Evolutionary conservation across 2,797 vertebrate genomes (phyloP).

Genomic region (Sardinella longiceps): DNA sequence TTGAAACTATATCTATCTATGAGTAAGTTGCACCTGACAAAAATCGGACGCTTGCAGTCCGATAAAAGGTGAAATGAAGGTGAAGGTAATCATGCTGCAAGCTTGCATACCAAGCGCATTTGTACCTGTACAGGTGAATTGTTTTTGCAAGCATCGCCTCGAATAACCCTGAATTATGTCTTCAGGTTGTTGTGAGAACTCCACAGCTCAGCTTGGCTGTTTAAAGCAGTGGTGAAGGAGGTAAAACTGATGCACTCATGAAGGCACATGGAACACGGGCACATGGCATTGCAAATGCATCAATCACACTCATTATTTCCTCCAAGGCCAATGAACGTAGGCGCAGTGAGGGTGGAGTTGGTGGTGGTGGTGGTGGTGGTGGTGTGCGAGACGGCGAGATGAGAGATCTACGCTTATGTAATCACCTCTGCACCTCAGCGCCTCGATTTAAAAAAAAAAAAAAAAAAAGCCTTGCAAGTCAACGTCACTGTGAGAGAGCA

Average conservation of each 20-base stretch:
- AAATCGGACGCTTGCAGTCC: background rate
- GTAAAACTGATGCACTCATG: slow-evolving; percentile 15
- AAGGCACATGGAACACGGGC: too few species aligned
- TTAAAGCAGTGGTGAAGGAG: background rate
- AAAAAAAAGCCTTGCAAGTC: too few species aligned
- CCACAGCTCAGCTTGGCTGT: background rate
- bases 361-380: background rate
- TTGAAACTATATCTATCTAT: too few species aligned
- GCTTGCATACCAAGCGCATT: background rate
- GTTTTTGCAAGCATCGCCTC: background rate
- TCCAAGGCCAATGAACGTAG: slow-evolving; percentile 61
- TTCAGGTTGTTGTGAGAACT: background rate
- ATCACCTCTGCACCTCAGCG: slow-evolving; percentile 58
- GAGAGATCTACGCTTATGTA: slow-evolving; percentile 71
- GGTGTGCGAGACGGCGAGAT: slow-evolving; percentile 45
- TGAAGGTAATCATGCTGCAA: background rate
- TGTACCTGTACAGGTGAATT: background rate
- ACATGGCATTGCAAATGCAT: slow-evolving; percentile 52
- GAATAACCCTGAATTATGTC: background rate
- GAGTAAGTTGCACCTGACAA: background rate
- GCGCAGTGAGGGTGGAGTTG: slow-evolving; percentile 26
- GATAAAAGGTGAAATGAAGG: slow-evolving; percentile 22
- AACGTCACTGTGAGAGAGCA: slow-evolving; percentile 42
- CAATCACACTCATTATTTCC: slow-evolving; percentile 63
- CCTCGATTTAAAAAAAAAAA: too few species aligned